phyloP scores from a whole-genome alignment of 2,888 invertebrate genomes.

The Norana najaformis region DNA sequence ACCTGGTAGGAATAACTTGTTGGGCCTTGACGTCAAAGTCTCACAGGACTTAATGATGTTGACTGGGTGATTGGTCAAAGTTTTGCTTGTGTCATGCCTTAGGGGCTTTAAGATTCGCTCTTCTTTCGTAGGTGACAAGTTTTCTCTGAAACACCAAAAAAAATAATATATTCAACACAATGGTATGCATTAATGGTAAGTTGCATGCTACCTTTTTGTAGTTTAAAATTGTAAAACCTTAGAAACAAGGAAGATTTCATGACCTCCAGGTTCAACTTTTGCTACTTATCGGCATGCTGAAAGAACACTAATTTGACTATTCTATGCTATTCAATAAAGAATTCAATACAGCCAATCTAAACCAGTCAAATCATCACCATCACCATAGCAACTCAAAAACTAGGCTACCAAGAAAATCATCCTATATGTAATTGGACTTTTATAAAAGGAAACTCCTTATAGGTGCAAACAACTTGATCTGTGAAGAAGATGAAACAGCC shows the following conservation, averaged over 20 bases:
- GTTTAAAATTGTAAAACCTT: too few species aligned
- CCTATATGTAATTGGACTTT: not conserved
- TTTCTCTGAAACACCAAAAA: not conserved
- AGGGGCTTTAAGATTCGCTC: not conserved
- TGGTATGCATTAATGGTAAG: too few species aligned
- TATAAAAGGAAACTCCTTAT: not conserved
- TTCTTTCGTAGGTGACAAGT: constrained; percentile 13
- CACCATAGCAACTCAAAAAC: too few species aligned
- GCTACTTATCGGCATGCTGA: too few species aligned
- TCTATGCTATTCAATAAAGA: too few species aligned
- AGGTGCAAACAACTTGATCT: not conserved
- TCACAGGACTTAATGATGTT: not conserved
- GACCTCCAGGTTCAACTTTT: too few species aligned
- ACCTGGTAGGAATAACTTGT: not conserved
- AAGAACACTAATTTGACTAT: too few species aligned
- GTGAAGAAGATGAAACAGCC: not conserved
- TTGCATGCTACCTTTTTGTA: too few species aligned
- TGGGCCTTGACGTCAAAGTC: not conserved
- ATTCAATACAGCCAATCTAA: too few species aligned
- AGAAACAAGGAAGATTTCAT: too few species aligned
- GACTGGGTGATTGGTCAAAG: constrained; percentile 1
- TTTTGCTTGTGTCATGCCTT: not conserved
- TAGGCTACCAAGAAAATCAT: too few species aligned
- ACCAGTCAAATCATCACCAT: too few species aligned
- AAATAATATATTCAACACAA: not conserved